Percentiles rank a stretch among this genome's conserved stretches.
Conservation (phyloP, 2,888 invertebrate species). For the Drosophila prolongata region DNA sequence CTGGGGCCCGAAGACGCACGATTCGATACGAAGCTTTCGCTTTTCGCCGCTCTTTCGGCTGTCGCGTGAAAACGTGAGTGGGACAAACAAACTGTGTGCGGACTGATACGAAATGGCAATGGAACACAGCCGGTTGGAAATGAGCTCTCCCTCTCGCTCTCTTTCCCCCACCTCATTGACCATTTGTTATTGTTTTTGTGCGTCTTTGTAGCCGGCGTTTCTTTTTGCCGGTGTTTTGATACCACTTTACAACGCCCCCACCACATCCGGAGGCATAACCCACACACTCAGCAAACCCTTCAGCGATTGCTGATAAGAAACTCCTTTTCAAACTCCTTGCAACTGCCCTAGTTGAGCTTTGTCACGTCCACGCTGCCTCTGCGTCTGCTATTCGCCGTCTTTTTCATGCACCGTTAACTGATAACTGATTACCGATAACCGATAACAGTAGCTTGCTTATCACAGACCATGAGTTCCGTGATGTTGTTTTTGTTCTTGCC, state of each 20-base stretch:
- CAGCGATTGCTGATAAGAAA: too few relatives aligned
- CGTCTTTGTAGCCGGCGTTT: slow-evolving; percentile 59
- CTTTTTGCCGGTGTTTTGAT: slow-evolving; percentile 45
- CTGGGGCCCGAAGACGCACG: slow-evolving; percentile 51
- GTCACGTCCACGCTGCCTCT: slow-evolving; percentile 55
- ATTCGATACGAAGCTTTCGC: slow-evolving; percentile 50
- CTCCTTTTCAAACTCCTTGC: neutral
- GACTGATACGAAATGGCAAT: slow-evolving; percentile 31
- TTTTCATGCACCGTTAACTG: slow-evolving; percentile 31
- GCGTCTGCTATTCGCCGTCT: slow-evolving; percentile 44
- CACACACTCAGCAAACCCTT: too few relatives aligned
- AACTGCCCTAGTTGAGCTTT: slow-evolving; percentile 23
- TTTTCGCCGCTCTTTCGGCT: slow-evolving; percentile 27
- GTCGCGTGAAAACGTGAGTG: slow-evolving; percentile 63
- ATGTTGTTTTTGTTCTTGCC: slow-evolving; percentile 6
- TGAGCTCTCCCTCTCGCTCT: neutral
- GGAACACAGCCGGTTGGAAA: slow-evolving; percentile 52
- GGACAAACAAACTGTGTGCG: slow-evolving; percentile 59
- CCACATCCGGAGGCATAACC: too few relatives aligned
- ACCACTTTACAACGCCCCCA: neutral
- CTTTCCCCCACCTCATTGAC: slow-evolving; percentile 2
- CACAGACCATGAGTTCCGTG: slow-evolving; percentile 6
- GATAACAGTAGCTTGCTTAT: slow-evolving; percentile 24
- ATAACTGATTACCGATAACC: slow-evolving; percentile 41
- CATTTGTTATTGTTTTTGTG: slow-evolving; percentile 50